Evolutionary conservation across 2,797 vertebrate species (phyloP), one percentile per base, ranked within the genome.

Genomic region (Lagorchestes hirsutus): DNA sequence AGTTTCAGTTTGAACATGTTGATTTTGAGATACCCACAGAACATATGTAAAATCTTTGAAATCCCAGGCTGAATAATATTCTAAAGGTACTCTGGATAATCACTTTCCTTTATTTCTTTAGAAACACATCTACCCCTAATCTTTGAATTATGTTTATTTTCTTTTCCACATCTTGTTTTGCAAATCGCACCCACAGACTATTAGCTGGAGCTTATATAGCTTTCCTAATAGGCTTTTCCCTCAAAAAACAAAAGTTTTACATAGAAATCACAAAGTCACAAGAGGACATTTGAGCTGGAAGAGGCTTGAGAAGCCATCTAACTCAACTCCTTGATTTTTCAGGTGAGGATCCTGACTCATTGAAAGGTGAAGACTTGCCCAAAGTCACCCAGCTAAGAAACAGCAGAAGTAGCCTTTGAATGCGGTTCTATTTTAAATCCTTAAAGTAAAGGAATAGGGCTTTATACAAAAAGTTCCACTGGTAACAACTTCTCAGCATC

Each of bases 381-480:
- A 18, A 24, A 40, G 5, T 46, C 18, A 24, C n/a, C 67, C 18
- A 40, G n/a, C 18, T 24, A 82, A 18, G n/a, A 82, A 82, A 24
- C 0, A 82, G 67, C n/a, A 40, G n/a, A 82, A 40, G 6, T 8
- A 46, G n/a, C 2, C 67, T 82, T 82, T 82, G 67, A 82, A 82
- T 82, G n/a, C 67, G 22, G 6, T 82, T 46, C n/a, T 94, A n/a
- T 12, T 91, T 95, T 93, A 31, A 95, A 58, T 92, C 91, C 67
- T 97, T 62, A 95, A 96, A 94, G 10, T 87, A 58, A 96, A 97
- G 95, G 97, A 96, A 96, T 95, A 93, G 95, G 96, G 58, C 93
- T 96, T 96, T 92, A 92, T 74, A 97, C 97, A 97, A 95, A 97
- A 95, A 97, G 97, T 97, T 96, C 67, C 96, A 93, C 93, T 97